Conservation (phyloP, 2,888 invertebrate species). For the Meteorus cinctellus region DNA sequence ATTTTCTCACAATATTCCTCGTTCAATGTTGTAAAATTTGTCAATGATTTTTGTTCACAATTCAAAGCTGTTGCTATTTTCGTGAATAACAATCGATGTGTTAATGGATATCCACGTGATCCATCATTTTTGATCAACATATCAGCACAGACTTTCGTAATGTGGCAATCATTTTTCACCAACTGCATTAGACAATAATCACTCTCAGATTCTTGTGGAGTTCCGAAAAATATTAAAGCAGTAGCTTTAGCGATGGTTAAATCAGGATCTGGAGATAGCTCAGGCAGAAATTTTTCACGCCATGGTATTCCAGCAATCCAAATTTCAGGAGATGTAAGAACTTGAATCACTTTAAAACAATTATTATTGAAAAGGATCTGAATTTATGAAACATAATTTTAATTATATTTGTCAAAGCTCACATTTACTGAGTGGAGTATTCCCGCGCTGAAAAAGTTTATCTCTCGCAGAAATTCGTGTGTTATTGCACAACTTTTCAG, state of each 20-base stretch:
- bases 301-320: conserved; percentile 61
- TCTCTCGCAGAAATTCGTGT: conserved; percentile 45
- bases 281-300: conserved; percentile 45
- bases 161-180: conserved; percentile 43
- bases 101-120: conserved; percentile 68
- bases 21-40: conserved; percentile 48
- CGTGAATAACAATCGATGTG: conserved; percentile 70
- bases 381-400: not conserved
- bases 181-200: conserved; percentile 59
- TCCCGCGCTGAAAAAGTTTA: conserved; percentile 28
- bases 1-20: conserved; percentile 62
- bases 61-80: conserved; percentile 64
- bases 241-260: conserved; percentile 37
- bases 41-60: conserved; percentile 46
- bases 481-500: conserved; percentile 44
- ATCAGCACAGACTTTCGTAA: conserved; percentile 56
- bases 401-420: conserved; percentile 18
- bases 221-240: conserved; percentile 56
- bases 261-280: conserved; percentile 7
- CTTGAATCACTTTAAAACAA: conserved; percentile 44
- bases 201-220: conserved; percentile 60
- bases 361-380: not conserved
- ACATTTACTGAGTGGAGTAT: conserved; percentile 38
- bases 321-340: conserved; percentile 55
- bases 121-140: conserved; percentile 58